These are phyloP conservation scores for Oreochromis mossambicus DNA, from an alignment of 2,797 vertebrate genomes.

Conservation along the genomic window DNA sequence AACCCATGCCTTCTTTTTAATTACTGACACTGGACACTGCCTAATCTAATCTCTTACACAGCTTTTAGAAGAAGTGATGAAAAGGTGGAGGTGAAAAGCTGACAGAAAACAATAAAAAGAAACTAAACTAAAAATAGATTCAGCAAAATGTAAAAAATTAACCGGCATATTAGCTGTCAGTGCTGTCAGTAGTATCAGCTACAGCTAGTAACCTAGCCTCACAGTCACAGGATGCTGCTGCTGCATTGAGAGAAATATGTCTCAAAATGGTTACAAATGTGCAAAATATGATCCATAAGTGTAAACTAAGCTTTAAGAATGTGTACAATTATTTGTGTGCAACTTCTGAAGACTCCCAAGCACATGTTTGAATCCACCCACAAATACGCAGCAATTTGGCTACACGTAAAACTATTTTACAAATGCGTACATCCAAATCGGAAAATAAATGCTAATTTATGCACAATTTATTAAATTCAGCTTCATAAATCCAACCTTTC, in stretches of 20 bases:
- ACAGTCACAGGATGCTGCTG: not conserved
- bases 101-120: not conserved
- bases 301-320: not conserved
- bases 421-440: fast-evolving
- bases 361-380: not conserved
- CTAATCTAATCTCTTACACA: fast-evolving
- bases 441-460: not conserved
- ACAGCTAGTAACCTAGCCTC: fast-evolving
- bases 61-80: not conserved
- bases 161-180: not conserved
- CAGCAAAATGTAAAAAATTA: fast-evolving
- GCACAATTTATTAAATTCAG: not conserved
- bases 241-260: not conserved
- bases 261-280: not conserved
- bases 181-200: fast-evolving
- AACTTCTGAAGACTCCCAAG: not conserved
- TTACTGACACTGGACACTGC: not conserved
- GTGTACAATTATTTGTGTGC: not conserved
- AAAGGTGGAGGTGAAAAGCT: not conserved
- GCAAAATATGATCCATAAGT: not conserved
- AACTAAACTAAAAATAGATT: not conserved
- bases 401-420: not conserved
- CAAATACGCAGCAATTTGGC: not conserved
- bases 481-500: not conserved
- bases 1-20: not conserved